Evolutionary conservation across 1,140 invertebrate genomes (phyloP).

Genomic region (Drosophila littoralis): DNA sequence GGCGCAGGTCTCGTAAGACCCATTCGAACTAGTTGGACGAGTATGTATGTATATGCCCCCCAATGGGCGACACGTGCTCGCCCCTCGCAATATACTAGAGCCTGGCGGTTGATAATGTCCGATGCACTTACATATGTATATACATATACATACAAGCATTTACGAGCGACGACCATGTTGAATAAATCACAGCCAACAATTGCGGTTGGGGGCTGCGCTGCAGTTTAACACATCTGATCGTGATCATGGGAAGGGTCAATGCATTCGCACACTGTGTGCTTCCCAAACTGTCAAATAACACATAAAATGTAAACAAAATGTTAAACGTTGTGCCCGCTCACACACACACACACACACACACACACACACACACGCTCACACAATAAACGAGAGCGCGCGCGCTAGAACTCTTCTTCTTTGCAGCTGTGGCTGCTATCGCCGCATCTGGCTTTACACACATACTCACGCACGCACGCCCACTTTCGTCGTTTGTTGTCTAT

Average conservation of each 20-base stretch:
- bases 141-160: not conserved
- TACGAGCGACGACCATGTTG: not conserved
- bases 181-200: conserved; percentile 6
- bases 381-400: not conserved
- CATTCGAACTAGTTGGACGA: not conserved
- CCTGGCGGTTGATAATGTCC: not conserved
- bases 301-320: conserved; percentile 53
- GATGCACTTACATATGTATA: conserved; percentile 5
- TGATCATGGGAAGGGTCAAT: conserved; percentile 47
- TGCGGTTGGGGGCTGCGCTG: conserved; percentile 20
- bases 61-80: not conserved
- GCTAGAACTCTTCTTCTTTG: conserved; percentile 17
- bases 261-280: conserved; percentile 40
- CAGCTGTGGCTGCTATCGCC: conserved; percentile 16
- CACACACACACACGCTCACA: no score
- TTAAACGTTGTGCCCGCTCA: conserved; percentile 24
- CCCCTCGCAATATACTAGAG: not conserved
- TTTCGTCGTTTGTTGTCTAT: conserved; percentile 44
- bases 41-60: not conserved
- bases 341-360: conserved; percentile 2
- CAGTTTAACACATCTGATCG: conserved; percentile 28
- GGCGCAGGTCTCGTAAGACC: not conserved
- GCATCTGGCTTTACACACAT: conserved; percentile 10
- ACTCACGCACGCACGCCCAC: conserved; percentile 46
- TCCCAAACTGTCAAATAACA: conserved; percentile 49